These are phyloP conservation scores for Caenorhabditis plicata DNA, from an alignment of 2,888 invertebrate genomes.

Conservation along the genomic window DNA sequence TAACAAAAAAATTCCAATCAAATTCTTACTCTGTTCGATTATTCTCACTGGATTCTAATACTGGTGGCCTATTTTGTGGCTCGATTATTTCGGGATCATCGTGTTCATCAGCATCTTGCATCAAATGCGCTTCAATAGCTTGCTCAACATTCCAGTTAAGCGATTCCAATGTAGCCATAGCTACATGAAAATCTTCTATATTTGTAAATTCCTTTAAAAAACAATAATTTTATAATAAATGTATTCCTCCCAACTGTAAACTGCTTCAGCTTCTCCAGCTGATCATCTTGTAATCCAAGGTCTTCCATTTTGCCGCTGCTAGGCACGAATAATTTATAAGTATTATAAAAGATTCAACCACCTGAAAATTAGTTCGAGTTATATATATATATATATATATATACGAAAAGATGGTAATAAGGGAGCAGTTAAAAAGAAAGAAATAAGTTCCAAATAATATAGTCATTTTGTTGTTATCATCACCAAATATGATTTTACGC, in stretches of 20 bases:
- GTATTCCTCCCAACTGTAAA: slow-evolving; percentile 28
- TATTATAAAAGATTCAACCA: no score
- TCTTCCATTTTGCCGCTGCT: no score
- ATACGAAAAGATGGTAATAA: no score
- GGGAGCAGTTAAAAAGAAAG: no score
- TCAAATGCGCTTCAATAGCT: slow-evolving; percentile 36
- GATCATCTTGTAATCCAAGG: slow-evolving; percentile 18
- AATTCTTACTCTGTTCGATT: background rate
- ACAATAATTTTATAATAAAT: no score
- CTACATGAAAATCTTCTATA: slow-evolving; percentile 36
- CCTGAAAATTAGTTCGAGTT: no score
- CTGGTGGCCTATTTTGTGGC: background rate
- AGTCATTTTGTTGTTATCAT: no score
- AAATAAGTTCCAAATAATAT: no score
- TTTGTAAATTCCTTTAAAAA: slow-evolving; percentile 50
- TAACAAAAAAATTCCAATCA: no score
- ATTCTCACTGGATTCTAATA: background rate
- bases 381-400: no score
- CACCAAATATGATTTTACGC: no score
- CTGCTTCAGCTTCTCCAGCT: slow-evolving; percentile 33
- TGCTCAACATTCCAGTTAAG: slow-evolving; percentile 47
- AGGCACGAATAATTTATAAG: no score
- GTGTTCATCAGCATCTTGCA: slow-evolving; percentile 15
- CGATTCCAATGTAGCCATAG: slow-evolving; percentile 41
- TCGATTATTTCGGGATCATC: slow-evolving; percentile 28